Base-by-base conservation (phyloP, 1,140 invertebrate species). In the Drosophila neocordata region DNA sequence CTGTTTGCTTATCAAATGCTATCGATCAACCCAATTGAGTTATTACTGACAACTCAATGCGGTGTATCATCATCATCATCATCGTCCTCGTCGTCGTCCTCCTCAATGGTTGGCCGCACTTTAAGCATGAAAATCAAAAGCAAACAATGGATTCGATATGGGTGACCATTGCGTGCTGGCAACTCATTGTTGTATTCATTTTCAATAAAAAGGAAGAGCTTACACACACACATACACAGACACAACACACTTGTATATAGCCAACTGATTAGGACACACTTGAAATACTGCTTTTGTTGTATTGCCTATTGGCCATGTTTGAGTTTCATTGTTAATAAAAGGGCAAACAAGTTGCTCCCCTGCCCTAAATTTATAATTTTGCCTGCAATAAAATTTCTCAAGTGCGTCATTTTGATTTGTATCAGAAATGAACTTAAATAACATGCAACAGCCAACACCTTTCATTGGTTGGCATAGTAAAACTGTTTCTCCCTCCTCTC, bases 1-100 rank as follows among this genome's bases (percentile, higher is more conserved):
- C 11, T 31, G 24, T 73, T 48, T 37, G 37, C 55, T 67, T 87
- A 88, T 88, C 83, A 66, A 73, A 63, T 34, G 60, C 66, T 52
- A 79, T 68, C 73, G 79, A 87, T 83, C 76, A 79, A 63, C 58
- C 61, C 79, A 79, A 83, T 73, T 77, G 84, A 88, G 76, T 89
- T 77, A 88, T 83, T 83, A 77, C 79, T 74, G 83, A 79, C 84
- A 88, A 68, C 66, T 73, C 67, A 88, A 88, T 88, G 68, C 72
- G 78, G 68, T 68, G 68, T 77, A 70, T 84, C 76, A 60, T 71
- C 59, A 44, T 60, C 48, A 60, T 63, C 22, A 63, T 56, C 41
- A 41, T 60, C 27, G 27, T 68, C 22, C 44, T 67, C 57, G 41
- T 55, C 48, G 35, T 67, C 37, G 37, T 58, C 65, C 37, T 73